Evolutionary conservation across 2,797 vertebrate species (phyloP).

Genomic region (Malurus leucopterus): DNA sequence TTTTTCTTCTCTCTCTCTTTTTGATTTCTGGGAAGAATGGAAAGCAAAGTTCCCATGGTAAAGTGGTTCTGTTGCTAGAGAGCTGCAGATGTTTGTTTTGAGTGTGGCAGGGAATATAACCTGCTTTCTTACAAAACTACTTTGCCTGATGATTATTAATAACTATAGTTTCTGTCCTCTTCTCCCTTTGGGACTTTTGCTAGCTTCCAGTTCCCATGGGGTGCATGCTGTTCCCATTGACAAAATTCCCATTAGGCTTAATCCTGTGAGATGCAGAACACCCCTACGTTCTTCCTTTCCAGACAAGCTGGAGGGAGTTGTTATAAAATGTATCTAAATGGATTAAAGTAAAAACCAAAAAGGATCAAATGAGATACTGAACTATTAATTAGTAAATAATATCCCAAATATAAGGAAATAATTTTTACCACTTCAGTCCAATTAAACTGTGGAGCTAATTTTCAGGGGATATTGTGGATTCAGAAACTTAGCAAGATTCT

Average conservation of each 20-base stretch:
- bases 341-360: neutral
- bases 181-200: slow-evolving; percentile 4
- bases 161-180: slow-evolving; percentile 21
- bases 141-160: slow-evolving; percentile 33
- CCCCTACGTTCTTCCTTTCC: neutral
- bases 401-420: neutral
- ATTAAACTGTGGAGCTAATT: neutral
- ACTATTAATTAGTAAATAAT: neutral
- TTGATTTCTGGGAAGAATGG: slow-evolving; percentile 33
- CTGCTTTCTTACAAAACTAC: slow-evolving; percentile 18
- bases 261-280: neutral
- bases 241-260: neutral
- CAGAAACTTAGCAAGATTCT: neutral
- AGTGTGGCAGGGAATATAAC: neutral
- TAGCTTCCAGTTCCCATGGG: neutral
- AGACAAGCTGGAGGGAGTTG: neutral
- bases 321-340: neutral
- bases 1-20: neutral
- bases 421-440: neutral
- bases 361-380: neutral
- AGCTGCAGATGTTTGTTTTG: slow-evolving; percentile 47
- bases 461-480: neutral
- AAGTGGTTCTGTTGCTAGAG: slow-evolving; percentile 40
- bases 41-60: slow-evolving; percentile 27
- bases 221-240: slow-evolving; percentile 13